A percentile compares a stretch with the other conserved stretches of the same genome.
Evolutionary conservation across 2,797 vertebrate species (phyloP).

Genomic region (Melanotaenia boesemani): DNA sequence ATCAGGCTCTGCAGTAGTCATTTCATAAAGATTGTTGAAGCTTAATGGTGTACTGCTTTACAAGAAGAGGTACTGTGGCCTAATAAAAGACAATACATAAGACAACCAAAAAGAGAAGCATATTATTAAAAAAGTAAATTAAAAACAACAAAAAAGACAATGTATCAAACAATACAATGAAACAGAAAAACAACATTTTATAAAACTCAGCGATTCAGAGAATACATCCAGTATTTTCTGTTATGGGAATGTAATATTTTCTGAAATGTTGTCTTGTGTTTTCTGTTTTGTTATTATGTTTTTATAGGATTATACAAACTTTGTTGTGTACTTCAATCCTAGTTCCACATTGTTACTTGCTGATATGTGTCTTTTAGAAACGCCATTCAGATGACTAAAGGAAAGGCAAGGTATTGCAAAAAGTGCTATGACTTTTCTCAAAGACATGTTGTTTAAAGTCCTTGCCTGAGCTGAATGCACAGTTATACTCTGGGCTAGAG

Average conservation of each 20-base stretch:
- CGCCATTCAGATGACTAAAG: background rate
- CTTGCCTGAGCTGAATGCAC: background rate
- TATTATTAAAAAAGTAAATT: background rate
- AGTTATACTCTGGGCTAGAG: background rate
- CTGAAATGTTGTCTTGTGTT: background rate
- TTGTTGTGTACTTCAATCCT: too few species aligned
- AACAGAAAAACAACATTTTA: background rate
- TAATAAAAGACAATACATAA: background rate
- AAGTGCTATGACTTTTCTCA: background rate
- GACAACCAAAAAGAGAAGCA: too few species aligned
- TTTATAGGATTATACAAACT: too few species aligned
- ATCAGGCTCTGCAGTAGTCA: background rate
- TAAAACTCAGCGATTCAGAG: background rate
- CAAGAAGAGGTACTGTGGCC: background rate
- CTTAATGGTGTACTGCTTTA: conserved; percentile 1
- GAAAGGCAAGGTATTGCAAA: background rate
- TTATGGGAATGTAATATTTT: background rate
- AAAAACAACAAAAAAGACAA: background rate
- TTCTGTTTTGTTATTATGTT: background rate
- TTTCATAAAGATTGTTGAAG: background rate
- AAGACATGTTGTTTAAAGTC: background rate
- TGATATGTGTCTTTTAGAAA: too few species aligned
- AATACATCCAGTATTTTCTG: background rate
- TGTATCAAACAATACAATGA: background rate
- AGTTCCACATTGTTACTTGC: too few species aligned